phyloP scores from a whole-genome alignment of 2,888 invertebrate species.

The Druceiella hillmani region DNA sequence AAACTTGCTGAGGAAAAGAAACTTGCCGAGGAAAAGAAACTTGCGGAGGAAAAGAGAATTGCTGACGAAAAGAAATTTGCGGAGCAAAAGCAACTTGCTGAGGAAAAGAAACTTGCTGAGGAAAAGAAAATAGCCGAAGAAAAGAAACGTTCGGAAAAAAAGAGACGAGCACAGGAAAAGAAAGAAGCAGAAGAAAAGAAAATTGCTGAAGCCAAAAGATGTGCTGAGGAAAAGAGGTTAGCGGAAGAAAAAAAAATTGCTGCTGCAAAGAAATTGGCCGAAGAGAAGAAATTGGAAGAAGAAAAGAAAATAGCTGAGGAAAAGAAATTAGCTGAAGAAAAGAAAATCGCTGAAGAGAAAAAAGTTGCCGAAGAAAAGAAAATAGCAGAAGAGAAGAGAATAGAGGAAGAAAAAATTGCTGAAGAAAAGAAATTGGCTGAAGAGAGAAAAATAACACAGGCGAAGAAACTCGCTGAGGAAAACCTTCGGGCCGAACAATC shows the following conservation, averaged over 20 bases:
- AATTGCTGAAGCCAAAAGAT: slow-evolving; percentile 11
- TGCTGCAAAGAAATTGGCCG: not conserved
- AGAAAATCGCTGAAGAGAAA: slow-evolving; percentile 7
- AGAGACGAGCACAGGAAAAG: slow-evolving; percentile 20
- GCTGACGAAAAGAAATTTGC: too few relatives aligned
- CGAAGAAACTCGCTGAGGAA: too few relatives aligned
- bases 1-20: too few relatives aligned
- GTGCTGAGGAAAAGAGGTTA: not conserved
- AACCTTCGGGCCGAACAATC: too few relatives aligned
- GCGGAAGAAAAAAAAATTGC: slow-evolving; percentile 2
- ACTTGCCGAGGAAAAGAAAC: too few relatives aligned
- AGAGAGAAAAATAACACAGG: slow-evolving; percentile 20
- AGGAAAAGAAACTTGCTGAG: too few relatives aligned
- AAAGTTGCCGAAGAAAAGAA: slow-evolving; percentile 15
- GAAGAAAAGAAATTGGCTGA: slow-evolving; percentile 25
- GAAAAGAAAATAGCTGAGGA: slow-evolving; percentile 11
- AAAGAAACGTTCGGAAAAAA: too few relatives aligned
- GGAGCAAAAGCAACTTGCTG: too few relatives aligned
- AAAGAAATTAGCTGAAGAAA: slow-evolving; percentile 9
- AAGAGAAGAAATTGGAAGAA: not conserved
- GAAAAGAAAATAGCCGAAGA: too few relatives aligned
- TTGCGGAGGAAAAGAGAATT: too few relatives aligned
- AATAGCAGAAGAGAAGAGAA: slow-evolving; percentile 24
- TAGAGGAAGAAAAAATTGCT: slow-evolving; percentile 29
- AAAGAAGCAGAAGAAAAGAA: slow-evolving; percentile 11